A percentile compares a stretch with the other conserved stretches of the same genome.
Evolutionary conservation across 2,888 invertebrate species (phyloP).

Genomic region (Hyposoter dolosus): DNA sequence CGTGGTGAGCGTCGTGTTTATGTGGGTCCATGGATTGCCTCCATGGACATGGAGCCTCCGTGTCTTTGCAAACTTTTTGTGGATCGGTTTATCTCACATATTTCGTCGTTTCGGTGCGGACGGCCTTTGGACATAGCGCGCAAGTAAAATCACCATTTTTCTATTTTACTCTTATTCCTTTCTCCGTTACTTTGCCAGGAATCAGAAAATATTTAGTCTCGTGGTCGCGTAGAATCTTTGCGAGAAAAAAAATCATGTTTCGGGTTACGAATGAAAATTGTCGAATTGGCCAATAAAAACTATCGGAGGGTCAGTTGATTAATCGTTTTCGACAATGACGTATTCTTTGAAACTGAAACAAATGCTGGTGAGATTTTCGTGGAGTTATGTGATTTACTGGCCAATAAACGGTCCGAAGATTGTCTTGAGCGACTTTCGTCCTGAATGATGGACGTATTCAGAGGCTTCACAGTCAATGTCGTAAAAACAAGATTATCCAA

Average conservation of each 20-base stretch:
- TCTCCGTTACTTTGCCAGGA: constrained; percentile 4
- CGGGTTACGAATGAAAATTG: background rate
- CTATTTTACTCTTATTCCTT: background rate
- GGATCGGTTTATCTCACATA: constrained; percentile 27
- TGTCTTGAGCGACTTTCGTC: constrained; percentile 38
- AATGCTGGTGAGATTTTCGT: background rate
- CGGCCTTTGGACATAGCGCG: constrained; percentile 61
- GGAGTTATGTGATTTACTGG: background rate
- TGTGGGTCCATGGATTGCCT: background rate
- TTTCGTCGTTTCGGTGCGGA: constrained; percentile 62
- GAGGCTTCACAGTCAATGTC: background rate
- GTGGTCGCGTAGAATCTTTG: background rate
- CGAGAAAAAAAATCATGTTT: background rate
- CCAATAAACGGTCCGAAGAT: constrained; percentile 30
- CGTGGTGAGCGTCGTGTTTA: constrained; percentile 68
- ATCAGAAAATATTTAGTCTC: background rate
- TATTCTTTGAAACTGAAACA: background rate
- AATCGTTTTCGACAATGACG: background rate
- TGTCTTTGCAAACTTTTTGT: constrained; percentile 16
- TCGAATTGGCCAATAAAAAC: background rate
- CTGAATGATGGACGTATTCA: background rate
- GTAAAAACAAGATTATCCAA: constrained; percentile 18
- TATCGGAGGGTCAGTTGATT: background rate
- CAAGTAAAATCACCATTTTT: constrained; percentile 39
- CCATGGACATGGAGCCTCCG: background rate